Conservation (phyloP, 2,797 vertebrate genomes). For the Echeneis naucrates region DNA sequence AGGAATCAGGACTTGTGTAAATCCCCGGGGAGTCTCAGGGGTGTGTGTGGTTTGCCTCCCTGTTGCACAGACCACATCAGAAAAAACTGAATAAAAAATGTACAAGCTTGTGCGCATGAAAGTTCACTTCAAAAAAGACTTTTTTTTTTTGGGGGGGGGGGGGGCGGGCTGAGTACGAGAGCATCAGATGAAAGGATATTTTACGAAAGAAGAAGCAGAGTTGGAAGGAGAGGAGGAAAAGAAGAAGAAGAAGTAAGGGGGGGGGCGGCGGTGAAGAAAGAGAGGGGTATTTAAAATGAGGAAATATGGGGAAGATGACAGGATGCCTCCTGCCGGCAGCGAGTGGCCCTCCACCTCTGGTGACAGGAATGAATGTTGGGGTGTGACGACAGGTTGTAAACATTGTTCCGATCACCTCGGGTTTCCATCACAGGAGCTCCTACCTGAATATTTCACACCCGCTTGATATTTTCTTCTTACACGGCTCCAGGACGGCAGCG, state of each 20-base stretch:
- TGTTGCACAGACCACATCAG: constrained; percentile 41
- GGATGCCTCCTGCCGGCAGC: constrained; percentile 72
- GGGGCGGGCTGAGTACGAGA: constrained; percentile 16
- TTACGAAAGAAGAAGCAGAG: neutral
- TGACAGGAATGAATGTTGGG: constrained; percentile 26
- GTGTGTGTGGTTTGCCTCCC: constrained; percentile 39
- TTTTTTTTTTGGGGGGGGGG: constrained; percentile 37
- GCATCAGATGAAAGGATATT: constrained; percentile 22
- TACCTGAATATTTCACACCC: constrained; percentile 43
- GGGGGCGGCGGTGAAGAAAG: constrained; percentile 7
- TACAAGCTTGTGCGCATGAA: constrained; percentile 48
- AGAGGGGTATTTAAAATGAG: neutral
- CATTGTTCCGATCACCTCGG: constrained; percentile 25
- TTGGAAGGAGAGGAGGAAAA: neutral
- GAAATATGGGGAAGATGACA: constrained; percentile 36
- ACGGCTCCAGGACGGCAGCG: constrained; percentile 33
- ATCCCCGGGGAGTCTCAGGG: constrained; percentile 40
- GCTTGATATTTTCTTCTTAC: constrained; percentile 51
- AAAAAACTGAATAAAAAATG: constrained; percentile 60
- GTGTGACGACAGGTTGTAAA: constrained; percentile 37
- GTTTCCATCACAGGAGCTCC: constrained; percentile 34
- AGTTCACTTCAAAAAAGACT: constrained; percentile 43
- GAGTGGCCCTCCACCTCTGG: constrained; percentile 40
- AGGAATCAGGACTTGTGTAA: constrained; percentile 16
- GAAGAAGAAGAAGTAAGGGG: too few relatives aligned